A percentile compares a stretch with the other conserved stretches of the same genome.
These are phyloP conservation scores for Odontesthes bonariensis DNA, from an alignment of 2,113 vertebrate species.

Conservation along the genomic window DNA sequence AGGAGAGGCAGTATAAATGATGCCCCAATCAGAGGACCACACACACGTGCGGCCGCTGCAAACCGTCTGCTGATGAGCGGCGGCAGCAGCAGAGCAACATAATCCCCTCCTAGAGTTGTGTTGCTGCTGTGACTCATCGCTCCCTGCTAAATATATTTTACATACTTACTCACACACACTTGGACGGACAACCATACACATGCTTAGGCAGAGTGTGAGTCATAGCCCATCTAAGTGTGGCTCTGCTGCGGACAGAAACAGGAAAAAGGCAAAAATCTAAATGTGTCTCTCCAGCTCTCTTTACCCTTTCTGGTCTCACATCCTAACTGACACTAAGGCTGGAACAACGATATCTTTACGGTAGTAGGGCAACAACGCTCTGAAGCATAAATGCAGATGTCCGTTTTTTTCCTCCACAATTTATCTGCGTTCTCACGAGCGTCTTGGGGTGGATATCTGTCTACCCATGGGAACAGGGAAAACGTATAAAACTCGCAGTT, in stretches of 20 bases:
- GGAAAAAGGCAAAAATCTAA: slow-evolving; percentile 48
- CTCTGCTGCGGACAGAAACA: slow-evolving; percentile 60
- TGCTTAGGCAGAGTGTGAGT: slow-evolving; percentile 60
- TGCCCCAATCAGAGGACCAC: slow-evolving; percentile 12
- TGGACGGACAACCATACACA: slow-evolving; percentile 44
- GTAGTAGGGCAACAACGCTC: no score
- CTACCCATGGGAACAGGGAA: no score
- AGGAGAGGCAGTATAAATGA: not conserved
- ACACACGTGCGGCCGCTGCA: slow-evolving; percentile 14
- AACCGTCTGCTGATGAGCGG: slow-evolving; percentile 53
- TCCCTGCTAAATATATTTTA: slow-evolving; percentile 77
- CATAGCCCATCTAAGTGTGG: slow-evolving; percentile 68
- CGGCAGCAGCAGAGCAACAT: slow-evolving; percentile 64
- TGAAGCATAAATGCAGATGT: no score
- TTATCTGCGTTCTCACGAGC: no score
- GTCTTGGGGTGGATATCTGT: no score
- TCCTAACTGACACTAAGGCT: not conserved
- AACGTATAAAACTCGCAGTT: no score
- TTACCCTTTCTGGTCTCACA: not conserved
- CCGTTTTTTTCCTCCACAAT: no score
- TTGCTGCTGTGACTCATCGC: slow-evolving; percentile 74
- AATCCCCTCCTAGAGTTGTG: slow-evolving; percentile 66
- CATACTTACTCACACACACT: slow-evolving; percentile 62
- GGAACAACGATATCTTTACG: no score
- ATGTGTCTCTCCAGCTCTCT: slow-evolving; percentile 7